A percentile compares a stretch with the other conserved stretches of the same genome.
Evolutionary conservation across 2,113 vertebrate genomes (phyloP).

Genomic region (Hippocampus zosterae): DNA sequence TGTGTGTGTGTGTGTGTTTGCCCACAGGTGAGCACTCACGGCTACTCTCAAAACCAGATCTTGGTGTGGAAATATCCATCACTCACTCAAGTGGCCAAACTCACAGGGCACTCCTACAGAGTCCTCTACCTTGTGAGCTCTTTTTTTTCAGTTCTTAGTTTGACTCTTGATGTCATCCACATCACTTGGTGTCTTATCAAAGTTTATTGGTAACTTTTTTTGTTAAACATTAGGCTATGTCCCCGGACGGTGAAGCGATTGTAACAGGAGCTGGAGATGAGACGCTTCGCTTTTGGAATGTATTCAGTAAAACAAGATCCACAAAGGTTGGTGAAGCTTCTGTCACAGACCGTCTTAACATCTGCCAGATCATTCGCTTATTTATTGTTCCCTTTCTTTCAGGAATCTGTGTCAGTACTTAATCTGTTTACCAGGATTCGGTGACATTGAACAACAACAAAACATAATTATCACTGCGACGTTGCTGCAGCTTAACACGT

Average conservation of each 20-base stretch:
- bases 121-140: slow-evolving; percentile 89
- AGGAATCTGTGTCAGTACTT: slow-evolving; percentile 90
- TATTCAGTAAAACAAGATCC: slow-evolving; percentile 96
- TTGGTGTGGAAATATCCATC: slow-evolving; percentile 98
- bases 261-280: slow-evolving; percentile 97
- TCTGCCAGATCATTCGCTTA: slow-evolving; percentile 4
- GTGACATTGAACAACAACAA: slow-evolving; percentile 38
- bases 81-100: slow-evolving; percentile 94
- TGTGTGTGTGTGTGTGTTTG: not conserved
- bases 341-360: not conserved
- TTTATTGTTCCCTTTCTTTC: not conserved
- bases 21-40: slow-evolving; percentile 93
- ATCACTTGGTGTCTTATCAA: not conserved
- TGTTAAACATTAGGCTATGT: slow-evolving; percentile 83
- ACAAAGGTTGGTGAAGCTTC: slow-evolving; percentile 79
- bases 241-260: slow-evolving; percentile 95
- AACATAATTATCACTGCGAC: not conserved
- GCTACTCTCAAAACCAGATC: slow-evolving; percentile 99
- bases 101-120: slow-evolving; percentile 93
- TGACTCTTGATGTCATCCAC: not conserved
- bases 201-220: not conserved
- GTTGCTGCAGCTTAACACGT: not conserved
- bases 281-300: slow-evolving; percentile 96
- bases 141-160: not conserved
- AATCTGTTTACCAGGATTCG: slow-evolving; percentile 95